phyloP scores from a whole-genome alignment of 2,888 invertebrate species.

The Malthinus flaveolus region DNA sequence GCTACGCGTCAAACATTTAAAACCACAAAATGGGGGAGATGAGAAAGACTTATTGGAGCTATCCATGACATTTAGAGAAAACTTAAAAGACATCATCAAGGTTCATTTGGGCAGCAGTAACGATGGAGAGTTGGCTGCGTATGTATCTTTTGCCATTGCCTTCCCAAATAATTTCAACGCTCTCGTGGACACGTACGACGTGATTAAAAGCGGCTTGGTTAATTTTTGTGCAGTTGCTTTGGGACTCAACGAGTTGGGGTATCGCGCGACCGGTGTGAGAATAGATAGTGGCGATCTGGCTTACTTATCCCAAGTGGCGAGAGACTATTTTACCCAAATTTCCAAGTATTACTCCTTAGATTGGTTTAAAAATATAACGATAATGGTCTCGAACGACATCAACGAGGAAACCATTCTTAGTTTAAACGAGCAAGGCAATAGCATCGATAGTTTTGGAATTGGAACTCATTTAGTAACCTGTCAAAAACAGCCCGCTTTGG shows the following conservation, averaged over 20 bases:
- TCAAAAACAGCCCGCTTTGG: constrained; percentile 95
- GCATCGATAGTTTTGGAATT: constrained; percentile 93
- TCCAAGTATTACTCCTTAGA: constrained; percentile 75
- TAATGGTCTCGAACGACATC: constrained; percentile 97
- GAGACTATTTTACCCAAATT: constrained; percentile 79
- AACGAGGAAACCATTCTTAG: constrained; percentile 98
- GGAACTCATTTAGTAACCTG: constrained; percentile 99
- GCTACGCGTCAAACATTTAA: constrained; percentile 54
- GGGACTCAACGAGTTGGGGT: constrained; percentile 89
- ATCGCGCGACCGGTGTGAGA: constrained; percentile 85
- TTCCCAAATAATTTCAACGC: constrained; percentile 94
- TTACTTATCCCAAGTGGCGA: constrained; percentile 86
- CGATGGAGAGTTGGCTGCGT: constrained; percentile 92
- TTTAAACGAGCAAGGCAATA: constrained; percentile 93
- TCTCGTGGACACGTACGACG: constrained; percentile 98
- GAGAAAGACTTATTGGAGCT: constrained; percentile 67
- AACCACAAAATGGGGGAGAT: constrained; percentile 42
- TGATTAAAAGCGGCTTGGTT: constrained; percentile 85
- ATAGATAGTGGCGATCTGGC: constrained; percentile 98
- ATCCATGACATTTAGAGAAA: constrained; percentile 67
- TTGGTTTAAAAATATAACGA: constrained; percentile 85
- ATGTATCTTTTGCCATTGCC: constrained; percentile 89
- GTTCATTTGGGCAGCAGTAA: constrained; percentile 84
- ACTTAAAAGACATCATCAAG: constrained; percentile 68
- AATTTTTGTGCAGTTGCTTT: constrained; percentile 97